Conservation (phyloP, 2,888 invertebrate species). For the Polydrusus tereticollis region DNA sequence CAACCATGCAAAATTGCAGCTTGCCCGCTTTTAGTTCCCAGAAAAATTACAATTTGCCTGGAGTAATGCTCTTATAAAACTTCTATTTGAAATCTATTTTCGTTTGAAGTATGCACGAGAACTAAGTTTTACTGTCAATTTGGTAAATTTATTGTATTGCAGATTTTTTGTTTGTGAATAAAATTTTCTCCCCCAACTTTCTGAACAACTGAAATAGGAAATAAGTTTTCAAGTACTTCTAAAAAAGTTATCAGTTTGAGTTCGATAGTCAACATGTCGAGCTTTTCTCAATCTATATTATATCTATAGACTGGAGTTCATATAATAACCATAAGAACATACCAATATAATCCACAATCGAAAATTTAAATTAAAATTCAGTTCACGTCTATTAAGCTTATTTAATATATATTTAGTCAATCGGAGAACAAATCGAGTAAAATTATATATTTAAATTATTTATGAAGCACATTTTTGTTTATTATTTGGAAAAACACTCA, state of each 20-base stretch:
- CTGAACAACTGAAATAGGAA: constrained; percentile 8
- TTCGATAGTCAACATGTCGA: not conserved
- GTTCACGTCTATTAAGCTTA: too few species aligned
- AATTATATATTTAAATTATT: too few species aligned
- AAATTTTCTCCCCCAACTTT: constrained; percentile 19
- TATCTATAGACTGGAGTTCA: too few species aligned
- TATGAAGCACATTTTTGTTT: too few species aligned
- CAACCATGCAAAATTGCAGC: too few species aligned
- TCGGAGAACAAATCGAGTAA: too few species aligned
- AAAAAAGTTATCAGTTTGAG: constrained; percentile 1
- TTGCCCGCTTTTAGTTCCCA: too few species aligned
- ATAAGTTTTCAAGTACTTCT: constrained; percentile 12
- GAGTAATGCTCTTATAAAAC: constrained; percentile 5
- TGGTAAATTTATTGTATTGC: constrained; percentile 31
- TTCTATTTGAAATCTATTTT: constrained; percentile 19
- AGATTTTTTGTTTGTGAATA: constrained; percentile 14
- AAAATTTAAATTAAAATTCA: too few species aligned
- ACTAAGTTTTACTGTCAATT: constrained; percentile 35
- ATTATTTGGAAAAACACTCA: too few species aligned
- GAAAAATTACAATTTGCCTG: not conserved
- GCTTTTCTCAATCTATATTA: not conserved
- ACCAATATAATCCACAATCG: too few species aligned
- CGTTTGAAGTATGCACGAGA: constrained; percentile 2
- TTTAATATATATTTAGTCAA: too few species aligned
- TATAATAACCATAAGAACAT: too few species aligned